Evolutionary conservation across 2,113 vertebrate species (phyloP).

Genomic region (rat (Rattus norvegicus)): GRCr8 NC_086020.1:35081001-35081500

Average conservation of each 20-base stretch:
- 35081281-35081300: conserved; percentile 71
- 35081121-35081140: conserved; percentile 69
- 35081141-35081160: not conserved
- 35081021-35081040: conserved; percentile 47
- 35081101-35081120: conserved; percentile 60
- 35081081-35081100: conserved; percentile 35
- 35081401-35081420: not conserved
- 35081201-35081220: conserved; percentile 53
- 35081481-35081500: not conserved
- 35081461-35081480: not conserved
- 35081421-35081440: conserved; percentile 10
- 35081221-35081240: conserved; percentile 69
- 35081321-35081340: conserved; percentile 52
- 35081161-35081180: conserved; percentile 75
- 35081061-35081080: not conserved
- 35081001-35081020: conserved; percentile 49
- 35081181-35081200: conserved; percentile 69
- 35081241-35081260: conserved; percentile 73
- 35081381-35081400: not conserved
- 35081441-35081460: not conserved
- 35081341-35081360: conserved; percentile 56
- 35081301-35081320: conserved; percentile 70
- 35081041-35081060: conserved; percentile 71
- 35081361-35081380: conserved; percentile 57
- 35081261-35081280: conserved; percentile 75